Evolutionary conservation across 1,140 invertebrate species (phyloP).

Genomic region (Drosophila rufa): DNA sequence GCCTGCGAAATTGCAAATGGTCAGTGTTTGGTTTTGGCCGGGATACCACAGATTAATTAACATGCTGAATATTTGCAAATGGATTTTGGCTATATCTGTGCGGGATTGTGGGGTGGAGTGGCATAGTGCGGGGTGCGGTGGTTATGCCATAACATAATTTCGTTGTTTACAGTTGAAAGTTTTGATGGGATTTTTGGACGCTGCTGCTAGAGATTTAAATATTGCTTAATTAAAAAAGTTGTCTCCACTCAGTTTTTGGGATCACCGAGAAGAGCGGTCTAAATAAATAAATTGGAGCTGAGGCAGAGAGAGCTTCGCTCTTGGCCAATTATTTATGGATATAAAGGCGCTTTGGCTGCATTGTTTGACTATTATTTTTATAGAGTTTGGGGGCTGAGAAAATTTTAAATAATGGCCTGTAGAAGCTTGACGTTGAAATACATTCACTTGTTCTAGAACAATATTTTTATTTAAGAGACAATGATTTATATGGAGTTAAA

Average conservation of each 20-base stretch:
- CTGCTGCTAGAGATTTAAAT: slow-evolving; percentile 60
- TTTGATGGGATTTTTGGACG: slow-evolving; percentile 50
- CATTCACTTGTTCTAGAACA: no score
- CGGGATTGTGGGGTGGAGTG: neutral
- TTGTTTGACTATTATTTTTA: slow-evolving; percentile 1
- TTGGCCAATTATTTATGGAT: slow-evolving; percentile 15
- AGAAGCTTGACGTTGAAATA: no score
- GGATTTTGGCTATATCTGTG: slow-evolving; percentile 53
- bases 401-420: neutral
- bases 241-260: slow-evolving; percentile 32
- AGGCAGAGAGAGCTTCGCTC: neutral
- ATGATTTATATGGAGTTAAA: neutral
- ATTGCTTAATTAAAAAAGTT: slow-evolving; percentile 80
- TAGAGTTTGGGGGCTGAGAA: neutral
- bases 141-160: slow-evolving; percentile 53
- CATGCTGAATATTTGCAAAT: slow-evolving; percentile 72
- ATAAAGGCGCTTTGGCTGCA: neutral
- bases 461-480: neutral
- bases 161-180: slow-evolving; percentile 73
- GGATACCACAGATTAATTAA: slow-evolving; percentile 75
- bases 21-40: slow-evolving; percentile 29
- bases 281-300: slow-evolving; percentile 24
- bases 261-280: slow-evolving; percentile 17
- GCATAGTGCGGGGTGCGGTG: neutral
- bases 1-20: slow-evolving; percentile 86